Conservation (phyloP, 2,888 invertebrate species). For the Hybos culiciformis region DNA sequence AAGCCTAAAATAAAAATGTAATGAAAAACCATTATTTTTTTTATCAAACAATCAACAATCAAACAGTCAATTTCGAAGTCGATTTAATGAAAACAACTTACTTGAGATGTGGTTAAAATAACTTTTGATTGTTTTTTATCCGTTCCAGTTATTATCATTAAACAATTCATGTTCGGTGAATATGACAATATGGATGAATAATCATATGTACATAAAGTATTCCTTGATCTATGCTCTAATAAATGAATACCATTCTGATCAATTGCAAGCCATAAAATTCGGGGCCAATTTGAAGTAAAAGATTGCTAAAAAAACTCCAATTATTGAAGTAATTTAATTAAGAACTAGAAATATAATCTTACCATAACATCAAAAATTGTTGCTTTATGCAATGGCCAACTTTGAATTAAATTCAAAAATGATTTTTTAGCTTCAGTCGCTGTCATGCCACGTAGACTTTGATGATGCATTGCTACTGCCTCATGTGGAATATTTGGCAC, state of each 20-base stretch:
- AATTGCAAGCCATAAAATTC: conserved; percentile 82
- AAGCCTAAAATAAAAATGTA: conserved; percentile 47
- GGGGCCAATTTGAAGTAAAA: conserved; percentile 91
- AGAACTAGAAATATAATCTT: conserved; percentile 22
- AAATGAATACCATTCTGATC: conserved; percentile 86
- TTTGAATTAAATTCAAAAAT: conserved; percentile 81
- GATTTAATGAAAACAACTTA: conserved; percentile 24
- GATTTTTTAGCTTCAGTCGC: conserved; percentile 80
- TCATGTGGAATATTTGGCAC: conserved; percentile 65
- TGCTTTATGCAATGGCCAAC: conserved; percentile 86
- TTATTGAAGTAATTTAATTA: not conserved
- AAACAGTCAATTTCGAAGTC: not conserved
- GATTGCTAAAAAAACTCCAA: conserved; percentile 70
- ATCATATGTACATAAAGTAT: conserved; percentile 81
- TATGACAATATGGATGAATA: conserved; percentile 81
- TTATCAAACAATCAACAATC: not conserved
- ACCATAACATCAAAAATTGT: conserved; percentile 92
- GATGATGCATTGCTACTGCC: conserved; percentile 81
- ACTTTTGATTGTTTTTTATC: conserved; percentile 88
- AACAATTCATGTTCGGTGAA: conserved; percentile 79
- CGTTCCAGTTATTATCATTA: conserved; percentile 85
- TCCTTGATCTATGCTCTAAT: conserved; percentile 74
- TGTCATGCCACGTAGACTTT: conserved; percentile 75
- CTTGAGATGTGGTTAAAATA: conserved; percentile 84
- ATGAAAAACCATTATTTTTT: not conserved